Conservation (phyloP, 2,797 vertebrate species). For the Gymnothorax reevesii region DNA sequence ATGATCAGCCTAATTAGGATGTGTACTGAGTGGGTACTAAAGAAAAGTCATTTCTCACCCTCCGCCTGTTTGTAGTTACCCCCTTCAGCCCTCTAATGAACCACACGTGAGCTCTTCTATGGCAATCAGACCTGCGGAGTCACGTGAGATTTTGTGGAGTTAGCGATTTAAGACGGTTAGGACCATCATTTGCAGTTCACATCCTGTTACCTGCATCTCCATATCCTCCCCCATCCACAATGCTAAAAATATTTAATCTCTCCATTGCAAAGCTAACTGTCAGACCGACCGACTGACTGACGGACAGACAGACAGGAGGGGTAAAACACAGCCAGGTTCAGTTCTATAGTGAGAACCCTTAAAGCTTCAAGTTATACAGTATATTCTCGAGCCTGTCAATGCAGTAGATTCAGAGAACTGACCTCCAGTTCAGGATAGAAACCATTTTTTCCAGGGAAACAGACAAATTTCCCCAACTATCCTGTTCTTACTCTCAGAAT, state of each 20-base stretch:
- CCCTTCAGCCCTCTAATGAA: background rate
- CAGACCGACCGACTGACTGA: background rate
- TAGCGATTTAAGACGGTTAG: background rate
- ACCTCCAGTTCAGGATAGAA: too few species aligned
- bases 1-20: conserved; percentile 7
- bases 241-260: background rate
- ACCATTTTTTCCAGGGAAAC: too few species aligned
- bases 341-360: background rate
- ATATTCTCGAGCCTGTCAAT: conserved; percentile 12
- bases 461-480: too few species aligned
- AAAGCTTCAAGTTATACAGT: conserved; percentile 11
- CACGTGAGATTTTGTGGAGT: background rate
- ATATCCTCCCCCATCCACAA: background rate
- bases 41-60: background rate
- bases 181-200: background rate
- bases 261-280: background rate
- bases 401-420: background rate
- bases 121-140: background rate
- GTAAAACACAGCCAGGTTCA: background rate
- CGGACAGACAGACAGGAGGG: background rate
- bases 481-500: too few species aligned
- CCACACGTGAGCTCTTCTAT: background rate
- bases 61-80: background rate
- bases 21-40: background rate
- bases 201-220: background rate